These are phyloP conservation scores for Kryptopterus vitreolus DNA, from an alignment of 2,797 vertebrate genomes.

Conservation along the genomic window DNA sequence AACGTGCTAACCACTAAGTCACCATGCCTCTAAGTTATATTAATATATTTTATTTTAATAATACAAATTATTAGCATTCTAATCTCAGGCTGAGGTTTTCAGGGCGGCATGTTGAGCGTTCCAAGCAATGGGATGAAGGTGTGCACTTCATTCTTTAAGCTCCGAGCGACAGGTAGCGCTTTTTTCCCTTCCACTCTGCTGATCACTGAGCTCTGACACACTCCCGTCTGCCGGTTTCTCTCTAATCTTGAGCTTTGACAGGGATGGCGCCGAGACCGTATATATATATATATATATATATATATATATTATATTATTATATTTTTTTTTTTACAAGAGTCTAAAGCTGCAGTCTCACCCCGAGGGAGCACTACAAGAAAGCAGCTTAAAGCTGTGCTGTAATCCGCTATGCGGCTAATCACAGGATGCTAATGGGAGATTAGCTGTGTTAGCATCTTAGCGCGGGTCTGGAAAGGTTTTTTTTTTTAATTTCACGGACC, in stretches of 20 bases:
- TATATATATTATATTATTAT: no score
- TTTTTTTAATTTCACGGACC: neutral
- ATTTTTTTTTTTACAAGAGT: conserved; percentile 73
- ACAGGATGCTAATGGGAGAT: conserved; percentile 19
- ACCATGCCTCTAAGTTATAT: no score
- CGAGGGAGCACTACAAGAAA: conserved; percentile 50
- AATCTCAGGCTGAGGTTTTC: neutral
- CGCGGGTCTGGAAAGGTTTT: neutral
- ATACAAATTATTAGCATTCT: neutral
- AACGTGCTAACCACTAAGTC: no score
- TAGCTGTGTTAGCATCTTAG: conserved; percentile 17
- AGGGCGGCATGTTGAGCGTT: neutral
- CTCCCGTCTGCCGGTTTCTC: conserved; percentile 67
- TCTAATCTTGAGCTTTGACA: conserved; percentile 75
- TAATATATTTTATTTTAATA: no score
- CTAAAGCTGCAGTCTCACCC: conserved; percentile 65
- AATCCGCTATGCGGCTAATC: conserved; percentile 32
- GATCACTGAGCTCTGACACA: conserved; percentile 62
- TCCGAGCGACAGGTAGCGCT: conserved; percentile 45
- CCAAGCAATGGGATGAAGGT: neutral
- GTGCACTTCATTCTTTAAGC: conserved; percentile 59
- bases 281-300: no score
- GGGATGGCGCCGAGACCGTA: conserved; percentile 61
- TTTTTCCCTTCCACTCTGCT: conserved; percentile 45
- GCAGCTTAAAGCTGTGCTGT: conserved; percentile 27